phyloP scores from a whole-genome alignment of 2,797 vertebrate genomes.

The Botia kubotai region DNA sequence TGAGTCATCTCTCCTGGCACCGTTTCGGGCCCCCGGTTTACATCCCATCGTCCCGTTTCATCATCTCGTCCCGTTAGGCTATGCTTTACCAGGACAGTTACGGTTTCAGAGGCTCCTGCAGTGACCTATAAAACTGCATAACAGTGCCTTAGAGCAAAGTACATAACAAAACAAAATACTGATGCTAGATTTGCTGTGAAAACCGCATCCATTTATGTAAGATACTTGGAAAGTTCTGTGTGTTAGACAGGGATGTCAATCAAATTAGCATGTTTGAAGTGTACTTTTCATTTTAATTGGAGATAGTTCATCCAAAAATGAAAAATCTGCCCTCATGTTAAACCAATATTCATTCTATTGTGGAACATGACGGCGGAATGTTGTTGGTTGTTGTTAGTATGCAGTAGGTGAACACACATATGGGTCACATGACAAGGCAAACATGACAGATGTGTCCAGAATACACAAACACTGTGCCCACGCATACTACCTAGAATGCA shows the following conservation, averaged over 20 bases:
- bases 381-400: no score
- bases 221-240: not conserved
- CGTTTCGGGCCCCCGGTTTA: constrained; percentile 8
- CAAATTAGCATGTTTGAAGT: no score
- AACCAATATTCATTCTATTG: no score
- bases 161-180: not conserved
- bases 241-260: not conserved
- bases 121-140: constrained; percentile 50
- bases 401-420: no score
- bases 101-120: not conserved
- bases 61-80: constrained; percentile 10
- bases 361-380: no score
- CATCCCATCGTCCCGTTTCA: constrained; percentile 1
- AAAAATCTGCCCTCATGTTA: no score
- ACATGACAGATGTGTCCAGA: no score
- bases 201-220: not conserved
- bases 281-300: no score
- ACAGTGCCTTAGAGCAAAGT: constrained; percentile 26
- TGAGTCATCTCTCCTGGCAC: constrained; percentile 39
- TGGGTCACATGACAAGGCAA: no score
- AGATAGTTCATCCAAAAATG: no score
- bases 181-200: not conserved
- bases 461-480: no score
- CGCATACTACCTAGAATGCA: no score
- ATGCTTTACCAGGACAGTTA: constrained; percentile 19